Conservation (phyloP, 2,888 invertebrate species). For the Drosophila neonasuta region DNA sequence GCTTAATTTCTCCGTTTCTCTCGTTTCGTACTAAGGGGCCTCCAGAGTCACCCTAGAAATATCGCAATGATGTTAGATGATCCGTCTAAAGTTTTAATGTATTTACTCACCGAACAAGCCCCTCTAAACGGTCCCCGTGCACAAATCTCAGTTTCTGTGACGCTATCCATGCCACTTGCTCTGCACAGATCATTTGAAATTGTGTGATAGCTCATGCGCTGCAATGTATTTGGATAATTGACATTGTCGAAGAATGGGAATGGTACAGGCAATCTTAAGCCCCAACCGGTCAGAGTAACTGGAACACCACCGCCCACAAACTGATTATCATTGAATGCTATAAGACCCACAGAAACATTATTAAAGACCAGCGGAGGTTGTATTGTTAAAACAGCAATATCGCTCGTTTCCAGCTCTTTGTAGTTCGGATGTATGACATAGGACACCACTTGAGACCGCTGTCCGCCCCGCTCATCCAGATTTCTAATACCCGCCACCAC, state of each 20-base stretch:
- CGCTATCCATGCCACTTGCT: slow-evolving; percentile 66
- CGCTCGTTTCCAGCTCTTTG: slow-evolving; percentile 72
- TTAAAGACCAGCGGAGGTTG: slow-evolving; percentile 68
- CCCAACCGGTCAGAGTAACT: slow-evolving; percentile 81
- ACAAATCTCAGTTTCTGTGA: slow-evolving; percentile 80
- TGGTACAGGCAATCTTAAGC: slow-evolving; percentile 71
- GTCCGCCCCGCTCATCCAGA: slow-evolving; percentile 55
- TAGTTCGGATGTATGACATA: slow-evolving; percentile 79
- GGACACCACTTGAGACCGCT: slow-evolving; percentile 63
- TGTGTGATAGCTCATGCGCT: slow-evolving; percentile 75
- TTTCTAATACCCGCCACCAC: slow-evolving; percentile 76
- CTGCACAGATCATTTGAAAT: slow-evolving; percentile 77
- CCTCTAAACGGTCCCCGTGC: slow-evolving; percentile 72
- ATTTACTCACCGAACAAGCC: slow-evolving; percentile 76
- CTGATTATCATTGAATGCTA: slow-evolving; percentile 69
- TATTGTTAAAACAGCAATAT: slow-evolving; percentile 79
- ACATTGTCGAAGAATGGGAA: slow-evolving; percentile 66
- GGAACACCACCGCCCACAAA: slow-evolving; percentile 65
- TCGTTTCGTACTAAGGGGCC: slow-evolving; percentile 77
- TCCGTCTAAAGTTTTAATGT: neutral
- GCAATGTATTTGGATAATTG: slow-evolving; percentile 76
- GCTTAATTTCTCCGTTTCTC: slow-evolving; percentile 53
- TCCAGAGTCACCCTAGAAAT: slow-evolving; percentile 80
- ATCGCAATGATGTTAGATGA: neutral
- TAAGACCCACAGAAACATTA: slow-evolving; percentile 79